Conservation (phyloP, 2,113 vertebrate genomes). For the Chionis minor region DNA sequence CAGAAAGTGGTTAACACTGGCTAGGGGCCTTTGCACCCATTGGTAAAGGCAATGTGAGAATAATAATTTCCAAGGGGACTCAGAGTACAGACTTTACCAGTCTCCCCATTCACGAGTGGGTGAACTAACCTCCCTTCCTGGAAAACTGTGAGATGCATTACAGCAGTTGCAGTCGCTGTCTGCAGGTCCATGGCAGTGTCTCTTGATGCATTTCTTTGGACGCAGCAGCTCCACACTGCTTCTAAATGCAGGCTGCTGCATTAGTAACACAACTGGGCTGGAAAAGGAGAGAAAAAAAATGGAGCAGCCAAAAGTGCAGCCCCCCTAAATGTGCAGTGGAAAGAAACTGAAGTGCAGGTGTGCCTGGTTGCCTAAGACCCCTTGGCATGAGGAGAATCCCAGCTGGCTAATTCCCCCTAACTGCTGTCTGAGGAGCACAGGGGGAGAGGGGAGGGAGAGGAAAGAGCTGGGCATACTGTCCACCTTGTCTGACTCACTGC, state of each 20-base stretch:
- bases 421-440: not conserved
- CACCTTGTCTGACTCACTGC: not conserved
- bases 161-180: not conserved
- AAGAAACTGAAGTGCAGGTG: not conserved
- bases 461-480: not conserved
- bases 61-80: not conserved
- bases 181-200: not conserved
- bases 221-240: not conserved
- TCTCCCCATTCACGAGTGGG: not conserved
- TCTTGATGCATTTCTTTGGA: not conserved
- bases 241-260: not conserved
- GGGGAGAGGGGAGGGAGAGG: not conserved
- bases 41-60: not conserved
- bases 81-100: not conserved
- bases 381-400: not conserved
- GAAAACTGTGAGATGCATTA: not conserved
- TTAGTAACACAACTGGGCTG: not conserved
- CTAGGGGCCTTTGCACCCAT: not conserved
- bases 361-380: not conserved
- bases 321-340: not conserved
- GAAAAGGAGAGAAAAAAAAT: not conserved
- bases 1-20: not conserved
- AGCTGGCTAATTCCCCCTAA: not conserved
- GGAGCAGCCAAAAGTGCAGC: not conserved
- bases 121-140: not conserved